Conservation (phyloP, 2,113 vertebrate genomes). For the Myrmecobius fasciatus region DNA sequence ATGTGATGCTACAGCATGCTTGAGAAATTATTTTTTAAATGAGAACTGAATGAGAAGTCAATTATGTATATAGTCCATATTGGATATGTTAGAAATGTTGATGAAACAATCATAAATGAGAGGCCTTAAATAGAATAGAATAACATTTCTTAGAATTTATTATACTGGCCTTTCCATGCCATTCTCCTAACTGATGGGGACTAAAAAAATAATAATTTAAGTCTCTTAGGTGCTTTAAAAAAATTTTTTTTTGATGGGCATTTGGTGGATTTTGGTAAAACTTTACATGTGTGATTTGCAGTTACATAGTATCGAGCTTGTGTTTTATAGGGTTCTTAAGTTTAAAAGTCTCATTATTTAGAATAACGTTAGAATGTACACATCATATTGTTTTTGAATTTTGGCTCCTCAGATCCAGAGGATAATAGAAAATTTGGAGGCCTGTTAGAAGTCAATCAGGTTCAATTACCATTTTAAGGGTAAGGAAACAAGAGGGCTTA, state of each 20-base stretch:
- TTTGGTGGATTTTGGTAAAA: conserved; percentile 4
- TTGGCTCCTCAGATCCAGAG: background rate
- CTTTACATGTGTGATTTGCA: background rate
- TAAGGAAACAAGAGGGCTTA: background rate
- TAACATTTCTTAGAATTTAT: conserved; percentile 32
- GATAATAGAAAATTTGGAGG: background rate
- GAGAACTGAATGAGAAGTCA: conserved; percentile 1
- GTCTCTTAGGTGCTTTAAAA: conserved; percentile 17
- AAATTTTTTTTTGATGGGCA: conserved; percentile 8
- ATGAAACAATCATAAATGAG: conserved; percentile 33
- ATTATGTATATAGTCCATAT: background rate
- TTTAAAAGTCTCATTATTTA: conserved; percentile 37
- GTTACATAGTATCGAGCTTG: background rate
- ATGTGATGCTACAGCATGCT: background rate
- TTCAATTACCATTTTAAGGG: background rate
- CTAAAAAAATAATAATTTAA: conserved; percentile 2
- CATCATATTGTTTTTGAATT: conserved; percentile 13
- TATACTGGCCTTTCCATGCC: conserved; percentile 8
- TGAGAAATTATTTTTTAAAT: conserved; percentile 17
- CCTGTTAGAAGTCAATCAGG: background rate
- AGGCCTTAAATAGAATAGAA: conserved; percentile 1
- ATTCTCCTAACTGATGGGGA: background rate
- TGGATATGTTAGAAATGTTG: background rate
- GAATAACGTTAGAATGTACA: conserved; percentile 34
- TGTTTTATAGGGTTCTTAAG: background rate